phyloP scores from a whole-genome alignment of 2,797 vertebrate species.

The Manis pentadactyla region DNA sequence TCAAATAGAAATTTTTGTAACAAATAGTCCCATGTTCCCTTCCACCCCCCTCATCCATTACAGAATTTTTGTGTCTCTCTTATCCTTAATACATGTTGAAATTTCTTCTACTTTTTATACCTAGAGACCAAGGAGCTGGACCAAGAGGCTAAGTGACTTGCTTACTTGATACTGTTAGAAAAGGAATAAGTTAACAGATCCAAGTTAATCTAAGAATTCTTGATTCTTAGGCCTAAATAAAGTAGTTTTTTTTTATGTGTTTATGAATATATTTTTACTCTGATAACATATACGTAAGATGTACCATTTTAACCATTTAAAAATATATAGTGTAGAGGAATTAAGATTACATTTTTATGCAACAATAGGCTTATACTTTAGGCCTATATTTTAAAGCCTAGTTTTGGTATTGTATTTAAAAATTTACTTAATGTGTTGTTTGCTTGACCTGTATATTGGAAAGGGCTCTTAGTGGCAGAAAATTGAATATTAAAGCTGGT shows the following conservation, averaged over 20 bases:
- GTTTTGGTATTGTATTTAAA: slow-evolving; percentile 23
- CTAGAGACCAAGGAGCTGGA: background rate
- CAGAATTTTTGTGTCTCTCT: slow-evolving; percentile 13
- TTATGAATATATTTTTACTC: slow-evolving; percentile 25
- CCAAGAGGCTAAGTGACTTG: background rate
- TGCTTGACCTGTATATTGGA: background rate
- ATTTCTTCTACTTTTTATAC: background rate
- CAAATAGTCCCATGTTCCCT: background rate
- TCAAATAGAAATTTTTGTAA: slow-evolving; percentile 10
- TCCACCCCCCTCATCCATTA: background rate
- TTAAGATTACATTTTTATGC: background rate
- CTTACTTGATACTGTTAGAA: slow-evolving; percentile 17
- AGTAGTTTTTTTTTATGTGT: background rate
- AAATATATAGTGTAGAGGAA: background rate
- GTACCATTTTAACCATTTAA: slow-evolving; percentile 38
- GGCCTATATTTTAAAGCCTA: background rate
- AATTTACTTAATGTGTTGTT: slow-evolving; percentile 34
- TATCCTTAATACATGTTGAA: background rate
- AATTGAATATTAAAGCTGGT: background rate
- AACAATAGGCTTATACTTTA: background rate
- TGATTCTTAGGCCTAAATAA: background rate
- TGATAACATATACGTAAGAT: slow-evolving; percentile 3
- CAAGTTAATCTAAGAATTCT: background rate
- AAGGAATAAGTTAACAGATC: background rate
- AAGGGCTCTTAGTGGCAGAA: background rate